Evolutionary conservation across 2,888 invertebrate genomes (phyloP), one percentile per base, ranked within the genome.

Genomic region (Eubasilissa splendida): DNA sequence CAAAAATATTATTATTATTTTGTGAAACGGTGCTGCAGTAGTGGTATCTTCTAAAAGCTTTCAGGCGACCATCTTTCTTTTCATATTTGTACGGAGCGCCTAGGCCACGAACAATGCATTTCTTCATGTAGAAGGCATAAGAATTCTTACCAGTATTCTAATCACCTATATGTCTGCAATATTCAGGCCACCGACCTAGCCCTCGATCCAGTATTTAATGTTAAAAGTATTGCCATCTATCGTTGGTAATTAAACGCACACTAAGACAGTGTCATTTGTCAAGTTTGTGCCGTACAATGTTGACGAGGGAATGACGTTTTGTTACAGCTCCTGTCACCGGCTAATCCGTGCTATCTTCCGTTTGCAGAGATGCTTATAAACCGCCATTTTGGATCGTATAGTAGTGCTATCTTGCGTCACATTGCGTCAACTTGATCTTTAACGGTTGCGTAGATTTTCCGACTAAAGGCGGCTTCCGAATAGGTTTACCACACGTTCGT

Each of bases 311-410:
- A 14, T 50, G 68, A 68, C 68, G 50, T 68, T 68, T 42, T 33
- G 52, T 68, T 68, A 68, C 42, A 50, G 50, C 68, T 50, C 14
- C 68, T 50, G 68, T 68, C 68, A 50, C 14, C 68, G 50, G 42
- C 10, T 68, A 42, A 68, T 68, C 68, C 68, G n/a, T 50, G 14
- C 68, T 68, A 68, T 68, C 68, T 68, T 14, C 68, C 14, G 14
- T 68, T 50, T 68, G 50, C 68, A 68, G 68, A 68, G 68, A 52
- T 68, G 68, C 33, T 68, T 68, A 42, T 58, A 58, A n/a, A 11
- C 50, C 68, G 52, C 68, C 68, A 68, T 68, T 68, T 68, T 68
- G 68, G 68, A 68, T 14, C 50, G 66, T 68, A 68, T 52, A 42
- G 50, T 14, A 42, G 52, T 50, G 68, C 50, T 68, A 68, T 68